Conservation (phyloP, 2,797 vertebrate genomes). For the Myotis myotis region DNA sequence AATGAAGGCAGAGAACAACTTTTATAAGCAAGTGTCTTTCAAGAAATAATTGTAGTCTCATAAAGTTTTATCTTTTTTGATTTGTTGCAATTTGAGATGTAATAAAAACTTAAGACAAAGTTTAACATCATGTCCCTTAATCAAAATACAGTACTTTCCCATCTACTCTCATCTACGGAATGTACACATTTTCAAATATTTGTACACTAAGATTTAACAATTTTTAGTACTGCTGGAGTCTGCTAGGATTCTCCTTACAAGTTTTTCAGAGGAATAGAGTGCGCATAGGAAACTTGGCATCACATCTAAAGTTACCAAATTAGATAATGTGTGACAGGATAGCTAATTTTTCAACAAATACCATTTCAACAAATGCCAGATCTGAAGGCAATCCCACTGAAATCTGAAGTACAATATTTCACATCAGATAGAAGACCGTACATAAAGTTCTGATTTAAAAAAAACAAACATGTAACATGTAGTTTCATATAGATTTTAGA, state of each 20-base stretch:
- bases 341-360: constrained; percentile 40
- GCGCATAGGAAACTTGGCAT: constrained; percentile 26
- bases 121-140: constrained; percentile 54
- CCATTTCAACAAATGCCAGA: constrained; percentile 54
- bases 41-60: constrained; percentile 64
- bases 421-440: constrained; percentile 33
- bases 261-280: background rate
- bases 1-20: constrained; percentile 66
- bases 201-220: constrained; percentile 20
- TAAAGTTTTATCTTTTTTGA: constrained; percentile 78
- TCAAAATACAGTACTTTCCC: constrained; percentile 50
- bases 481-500: constrained; percentile 34
- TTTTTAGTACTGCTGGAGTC: background rate
- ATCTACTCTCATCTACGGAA: constrained; percentile 54
- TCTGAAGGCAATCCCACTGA: constrained; percentile 62
- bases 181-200: constrained; percentile 58
- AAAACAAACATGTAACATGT: constrained; percentile 36
- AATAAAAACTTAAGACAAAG: constrained; percentile 58
- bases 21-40: constrained; percentile 72
- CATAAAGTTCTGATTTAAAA: constrained; percentile 23
- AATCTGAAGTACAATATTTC: constrained; percentile 14
- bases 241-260: constrained; percentile 23
- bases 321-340: constrained; percentile 50
- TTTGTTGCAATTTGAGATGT: constrained; percentile 72
- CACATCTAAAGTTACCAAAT: constrained; percentile 44